Evolutionary conservation across 1,140 invertebrate species (phyloP).

Genomic region (Heliconius nattereri): DNA sequence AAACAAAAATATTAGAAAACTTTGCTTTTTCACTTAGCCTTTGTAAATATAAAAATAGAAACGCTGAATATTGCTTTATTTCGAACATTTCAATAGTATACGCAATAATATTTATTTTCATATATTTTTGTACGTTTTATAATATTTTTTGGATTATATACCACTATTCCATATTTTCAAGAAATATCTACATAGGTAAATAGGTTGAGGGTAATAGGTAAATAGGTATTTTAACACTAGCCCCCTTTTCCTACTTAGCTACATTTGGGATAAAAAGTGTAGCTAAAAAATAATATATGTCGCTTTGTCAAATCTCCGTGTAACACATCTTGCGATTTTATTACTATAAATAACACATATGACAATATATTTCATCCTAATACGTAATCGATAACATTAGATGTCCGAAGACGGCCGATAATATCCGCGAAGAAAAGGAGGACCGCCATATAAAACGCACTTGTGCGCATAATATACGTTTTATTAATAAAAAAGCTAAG

Average conservation of each 20-base stretch:
- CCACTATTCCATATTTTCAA: no score
- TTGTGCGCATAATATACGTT: constrained; percentile 80
- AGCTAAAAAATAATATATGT: neutral
- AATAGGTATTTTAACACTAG: no score
- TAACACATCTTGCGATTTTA: neutral
- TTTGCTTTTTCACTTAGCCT: constrained; percentile 23
- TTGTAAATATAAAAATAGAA: neutral
- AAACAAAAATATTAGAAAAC: constrained; percentile 43
- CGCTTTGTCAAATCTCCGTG: neutral
- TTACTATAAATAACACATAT: constrained; percentile 31
- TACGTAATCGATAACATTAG: constrained; percentile 68
- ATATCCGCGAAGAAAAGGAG: constrained; percentile 70
- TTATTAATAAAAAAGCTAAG: constrained; percentile 80
- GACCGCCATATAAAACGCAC: constrained; percentile 77
- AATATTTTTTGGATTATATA: no score
- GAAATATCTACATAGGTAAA: no score
- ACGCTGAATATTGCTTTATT: no score
- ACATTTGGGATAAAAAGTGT: no score
- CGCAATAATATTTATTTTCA: no score
- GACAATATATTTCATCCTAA: constrained; percentile 45
- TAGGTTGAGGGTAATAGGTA: no score
- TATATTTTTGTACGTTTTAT: no score
- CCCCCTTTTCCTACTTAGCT: no score
- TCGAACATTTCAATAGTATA: no score
- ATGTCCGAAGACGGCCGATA: constrained; percentile 79